Base-by-base conservation (phyloP, 2,113 vertebrate species). In the Raja brachyura region DNA sequence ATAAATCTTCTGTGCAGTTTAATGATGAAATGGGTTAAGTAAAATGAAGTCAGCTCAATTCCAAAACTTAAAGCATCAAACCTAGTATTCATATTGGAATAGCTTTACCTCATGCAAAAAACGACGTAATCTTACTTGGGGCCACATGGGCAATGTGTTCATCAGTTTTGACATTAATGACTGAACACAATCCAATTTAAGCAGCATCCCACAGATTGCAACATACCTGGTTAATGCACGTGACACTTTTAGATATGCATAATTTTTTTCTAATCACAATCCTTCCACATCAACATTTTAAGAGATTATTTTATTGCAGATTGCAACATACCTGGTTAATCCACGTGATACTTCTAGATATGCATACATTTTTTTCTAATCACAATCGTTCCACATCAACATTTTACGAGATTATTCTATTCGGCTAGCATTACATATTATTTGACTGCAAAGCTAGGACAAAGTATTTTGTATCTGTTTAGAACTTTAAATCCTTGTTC, bases 101-200 rank as follows among this genome's bases (percentile, higher is more conserved):
- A 22, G 8, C 5, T 66, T 73, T 48, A 88, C 14, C 59, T 63
- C n/a, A 88, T 6, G 13, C 33, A 92, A 28, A 92, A 7, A 63
- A 92, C 70, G 88, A 92, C 63, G n/a, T 92, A 70, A 92, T 5
- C 20, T 92, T 61, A 25, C 3, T 18, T 25, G 8, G 5, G 25
- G n/a, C 28, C 83, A 88, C 83, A 63, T 88, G 83, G 56, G 83
- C n/a, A 86, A 88, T 70, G 33, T 70, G 33, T 48, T 92, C 33
- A 68, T 73, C 31, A 25, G 16, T 48, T 48, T 73, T 73, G 28
- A 70, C 13, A 10, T 68, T 63, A 33, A 70, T 33, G 63, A 39
- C 39, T 92, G 18, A 61, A 92, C 0, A 22, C 39, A n/a, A 92
- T 22, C 48, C 63, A 68, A 20, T 48, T 5, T 73, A 48, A 61